Evolutionary conservation across 1,140 invertebrate genomes (phyloP).

Genomic region (Sycobia sp.): DNA sequence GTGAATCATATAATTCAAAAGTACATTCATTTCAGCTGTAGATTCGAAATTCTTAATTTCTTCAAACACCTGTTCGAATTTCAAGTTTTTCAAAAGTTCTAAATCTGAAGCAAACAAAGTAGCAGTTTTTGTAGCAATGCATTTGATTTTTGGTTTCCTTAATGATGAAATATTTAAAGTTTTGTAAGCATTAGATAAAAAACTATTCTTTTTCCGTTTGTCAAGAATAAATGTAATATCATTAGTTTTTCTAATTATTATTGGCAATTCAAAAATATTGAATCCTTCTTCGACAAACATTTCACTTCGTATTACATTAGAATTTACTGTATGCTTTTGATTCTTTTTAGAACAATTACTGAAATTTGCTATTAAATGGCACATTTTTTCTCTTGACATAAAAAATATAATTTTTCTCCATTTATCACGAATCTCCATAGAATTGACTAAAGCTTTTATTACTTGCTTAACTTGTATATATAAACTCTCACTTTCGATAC

Average conservation of each 20-base stretch:
- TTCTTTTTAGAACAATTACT: neutral
- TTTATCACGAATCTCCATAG: too few relatives aligned
- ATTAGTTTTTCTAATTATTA: constrained; percentile 67
- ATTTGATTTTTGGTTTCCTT: too few relatives aligned
- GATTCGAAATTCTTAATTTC: constrained; percentile 49
- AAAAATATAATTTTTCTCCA: too few relatives aligned
- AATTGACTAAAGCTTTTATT: too few relatives aligned
- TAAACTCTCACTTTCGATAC: too few relatives aligned
- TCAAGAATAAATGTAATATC: constrained; percentile 37
- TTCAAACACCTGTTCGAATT: constrained; percentile 52
- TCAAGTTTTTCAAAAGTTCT: constrained; percentile 46
- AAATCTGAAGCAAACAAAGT: constrained; percentile 44
- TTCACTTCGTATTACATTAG: constrained; percentile 55
- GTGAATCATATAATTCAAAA: constrained; percentile 55
- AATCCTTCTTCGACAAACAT: constrained; percentile 72
- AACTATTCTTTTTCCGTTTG: neutral
- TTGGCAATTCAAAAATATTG: constrained; percentile 71
- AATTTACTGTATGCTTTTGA: constrained; percentile 22
- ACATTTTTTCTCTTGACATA: neutral
- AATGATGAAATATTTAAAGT: too few relatives aligned
- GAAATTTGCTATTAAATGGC: neutral
- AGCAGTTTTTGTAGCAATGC: constrained; percentile 24
- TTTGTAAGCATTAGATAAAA: too few relatives aligned
- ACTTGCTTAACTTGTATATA: too few relatives aligned
- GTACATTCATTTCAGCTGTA: constrained; percentile 48